These are phyloP conservation scores for Spodoptera litura DNA, from an alignment of 1,140 invertebrate species.

Conservation along the genomic window DNA sequence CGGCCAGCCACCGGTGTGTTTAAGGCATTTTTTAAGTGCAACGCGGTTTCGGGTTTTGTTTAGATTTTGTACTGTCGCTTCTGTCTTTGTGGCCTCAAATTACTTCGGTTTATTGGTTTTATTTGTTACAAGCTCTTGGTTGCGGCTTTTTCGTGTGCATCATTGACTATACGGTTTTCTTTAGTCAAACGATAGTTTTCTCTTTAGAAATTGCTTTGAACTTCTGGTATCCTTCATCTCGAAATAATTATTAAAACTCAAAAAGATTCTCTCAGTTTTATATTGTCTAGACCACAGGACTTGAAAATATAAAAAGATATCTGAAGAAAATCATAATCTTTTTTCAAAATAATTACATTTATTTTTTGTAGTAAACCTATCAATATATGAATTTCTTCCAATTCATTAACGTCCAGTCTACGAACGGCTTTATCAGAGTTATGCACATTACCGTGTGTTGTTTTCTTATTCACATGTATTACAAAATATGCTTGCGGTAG, in stretches of 20 bases:
- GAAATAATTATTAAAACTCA: not conserved
- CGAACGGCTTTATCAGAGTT: slow-evolving; percentile 10
- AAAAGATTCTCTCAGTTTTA: too few relatives aligned
- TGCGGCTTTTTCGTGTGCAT: slow-evolving; percentile 3
- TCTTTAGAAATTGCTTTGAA: too few relatives aligned
- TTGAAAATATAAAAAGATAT: too few relatives aligned
- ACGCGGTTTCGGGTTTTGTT: slow-evolving; percentile 70
- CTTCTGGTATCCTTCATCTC: too few relatives aligned
- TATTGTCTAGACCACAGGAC: too few relatives aligned
- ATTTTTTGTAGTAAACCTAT: too few relatives aligned
- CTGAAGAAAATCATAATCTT: too few relatives aligned
- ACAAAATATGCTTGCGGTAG: slow-evolving; percentile 61
- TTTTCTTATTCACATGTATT: slow-evolving; percentile 42
- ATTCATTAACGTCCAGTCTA: not conserved
- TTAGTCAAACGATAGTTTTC: not conserved
- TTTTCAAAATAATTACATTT: too few relatives aligned
- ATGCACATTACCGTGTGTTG: slow-evolving; percentile 42
- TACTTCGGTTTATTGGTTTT: slow-evolving; percentile 46
- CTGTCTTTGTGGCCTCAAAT: slow-evolving; percentile 55
- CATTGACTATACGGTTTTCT: slow-evolving; percentile 18
- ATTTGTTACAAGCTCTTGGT: slow-evolving; percentile 18
- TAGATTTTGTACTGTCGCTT: slow-evolving; percentile 59
- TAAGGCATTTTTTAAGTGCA: slow-evolving; percentile 69
- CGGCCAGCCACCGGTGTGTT: slow-evolving; percentile 74
- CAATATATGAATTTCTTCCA: not conserved